phyloP scores from a whole-genome alignment of 2,888 invertebrate genomes.

The Vanessa cardui region DNA sequence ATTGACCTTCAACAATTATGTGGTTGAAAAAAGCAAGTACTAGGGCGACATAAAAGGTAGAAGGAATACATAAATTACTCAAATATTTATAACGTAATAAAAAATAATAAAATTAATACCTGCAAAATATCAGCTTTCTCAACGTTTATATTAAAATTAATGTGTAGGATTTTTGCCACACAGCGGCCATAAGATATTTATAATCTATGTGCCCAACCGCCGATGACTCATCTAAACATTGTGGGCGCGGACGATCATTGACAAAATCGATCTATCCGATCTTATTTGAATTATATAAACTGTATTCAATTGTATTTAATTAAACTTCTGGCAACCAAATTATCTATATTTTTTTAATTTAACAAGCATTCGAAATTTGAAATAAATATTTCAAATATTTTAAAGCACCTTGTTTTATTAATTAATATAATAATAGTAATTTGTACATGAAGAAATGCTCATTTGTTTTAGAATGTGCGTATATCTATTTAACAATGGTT shows the following conservation, averaged over 20 bases:
- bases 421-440: too few relatives aligned
- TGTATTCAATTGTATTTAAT: background rate
- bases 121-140: background rate
- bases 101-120: too few relatives aligned
- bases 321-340: background rate
- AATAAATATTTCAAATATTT: too few relatives aligned
- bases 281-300: conserved; percentile 14
- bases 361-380: too few relatives aligned
- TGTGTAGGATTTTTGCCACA: conserved; percentile 4
- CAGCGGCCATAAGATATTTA: conserved; percentile 16
- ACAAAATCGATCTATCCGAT: conserved; percentile 9
- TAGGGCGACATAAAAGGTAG: background rate
- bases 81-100: background rate
- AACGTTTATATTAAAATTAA: background rate
- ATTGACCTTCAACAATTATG: too few relatives aligned
- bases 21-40: background rate
- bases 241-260: conserved; percentile 22
- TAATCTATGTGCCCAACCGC: background rate
- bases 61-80: background rate
- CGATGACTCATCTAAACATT: conserved; percentile 20
- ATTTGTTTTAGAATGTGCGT: background rate
- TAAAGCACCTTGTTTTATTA: too few relatives aligned
- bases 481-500: background rate
- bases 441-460: too few relatives aligned
- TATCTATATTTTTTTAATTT: background rate